Conservation (phyloP, 92 coral and sea anemone genomes). For the Porites evermanni region DNA sequence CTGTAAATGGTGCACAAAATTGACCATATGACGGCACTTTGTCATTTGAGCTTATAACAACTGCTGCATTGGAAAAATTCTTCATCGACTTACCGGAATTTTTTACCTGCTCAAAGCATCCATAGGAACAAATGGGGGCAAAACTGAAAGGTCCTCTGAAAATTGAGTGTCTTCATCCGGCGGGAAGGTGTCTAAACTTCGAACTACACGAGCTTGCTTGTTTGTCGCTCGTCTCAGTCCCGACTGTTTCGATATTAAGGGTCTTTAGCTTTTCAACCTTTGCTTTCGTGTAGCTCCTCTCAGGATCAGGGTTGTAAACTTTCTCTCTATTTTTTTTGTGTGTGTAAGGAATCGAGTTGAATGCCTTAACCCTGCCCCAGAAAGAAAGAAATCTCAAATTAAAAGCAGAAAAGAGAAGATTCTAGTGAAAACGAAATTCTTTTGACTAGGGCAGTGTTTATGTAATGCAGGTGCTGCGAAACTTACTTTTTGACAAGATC, state of each 20-base stretch:
- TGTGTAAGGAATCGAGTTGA: constrained; percentile 26
- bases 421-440: too few relatives aligned
- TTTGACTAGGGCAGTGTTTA: not conserved
- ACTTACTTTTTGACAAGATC: not conserved
- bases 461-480: not conserved
- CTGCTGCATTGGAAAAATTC: constrained; percentile 30
- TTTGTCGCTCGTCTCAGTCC: too few relatives aligned
- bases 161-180: not conserved
- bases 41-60: constrained; percentile 37
- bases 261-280: constrained; percentile 9
- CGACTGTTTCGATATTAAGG: too few relatives aligned
- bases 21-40: constrained; percentile 29
- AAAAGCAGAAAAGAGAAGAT: too few relatives aligned
- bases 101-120: constrained; percentile 37
- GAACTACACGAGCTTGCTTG: not conserved
- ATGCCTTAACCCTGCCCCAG: constrained; percentile 33
- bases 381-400: not conserved
- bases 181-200: constrained; percentile 5
- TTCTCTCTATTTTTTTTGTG: not conserved
- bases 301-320: constrained; percentile 39
- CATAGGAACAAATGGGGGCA: constrained; percentile 40
- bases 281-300: constrained; percentile 41
- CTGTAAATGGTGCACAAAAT: constrained; percentile 41
- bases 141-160: not conserved
- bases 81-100: constrained; percentile 20